phyloP scores from a whole-genome alignment of 2,888 invertebrate genomes.

The Apotomis betuletana region DNA sequence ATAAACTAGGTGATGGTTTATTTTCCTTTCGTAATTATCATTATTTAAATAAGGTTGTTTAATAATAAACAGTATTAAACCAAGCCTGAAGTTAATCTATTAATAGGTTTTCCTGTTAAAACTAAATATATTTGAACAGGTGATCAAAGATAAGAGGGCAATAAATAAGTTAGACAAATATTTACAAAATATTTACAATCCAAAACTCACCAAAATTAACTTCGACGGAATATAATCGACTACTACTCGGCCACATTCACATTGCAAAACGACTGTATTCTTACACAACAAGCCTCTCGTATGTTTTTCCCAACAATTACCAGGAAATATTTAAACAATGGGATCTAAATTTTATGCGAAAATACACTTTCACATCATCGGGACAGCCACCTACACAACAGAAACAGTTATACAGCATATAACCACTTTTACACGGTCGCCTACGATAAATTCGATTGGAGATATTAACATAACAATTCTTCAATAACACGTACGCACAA shows the following conservation, averaged over 20 bases:
- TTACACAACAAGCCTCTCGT: slow-evolving; percentile 64
- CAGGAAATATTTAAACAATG: slow-evolving; percentile 79
- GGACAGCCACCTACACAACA: slow-evolving; percentile 80
- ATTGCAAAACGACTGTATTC: slow-evolving; percentile 57
- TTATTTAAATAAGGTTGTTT: background rate
- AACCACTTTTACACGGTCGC: slow-evolving; percentile 12
- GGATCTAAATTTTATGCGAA: slow-evolving; percentile 81
- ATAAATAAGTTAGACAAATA: slow-evolving; percentile 2
- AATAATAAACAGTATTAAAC: slow-evolving; percentile 5
- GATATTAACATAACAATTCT: slow-evolving; percentile 44
- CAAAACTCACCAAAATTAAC: slow-evolving; percentile 50
- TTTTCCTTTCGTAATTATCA: background rate
- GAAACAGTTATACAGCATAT: slow-evolving; percentile 67
- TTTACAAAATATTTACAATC: background rate
- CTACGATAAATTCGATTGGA: slow-evolving; percentile 23
- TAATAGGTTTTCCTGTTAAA: background rate
- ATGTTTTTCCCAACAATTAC: slow-evolving; percentile 70
- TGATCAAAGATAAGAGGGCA: background rate
- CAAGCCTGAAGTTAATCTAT: background rate
- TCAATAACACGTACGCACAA: slow-evolving; percentile 48
- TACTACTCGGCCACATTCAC: slow-evolving; percentile 48
- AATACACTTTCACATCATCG: slow-evolving; percentile 81
- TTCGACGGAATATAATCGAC: slow-evolving; percentile 41
- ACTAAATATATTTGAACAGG: background rate
- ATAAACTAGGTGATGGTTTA: too few species aligned